phyloP scores from a whole-genome alignment of 2,888 invertebrate genomes.

The Scaptomyza polygonia region DNA sequence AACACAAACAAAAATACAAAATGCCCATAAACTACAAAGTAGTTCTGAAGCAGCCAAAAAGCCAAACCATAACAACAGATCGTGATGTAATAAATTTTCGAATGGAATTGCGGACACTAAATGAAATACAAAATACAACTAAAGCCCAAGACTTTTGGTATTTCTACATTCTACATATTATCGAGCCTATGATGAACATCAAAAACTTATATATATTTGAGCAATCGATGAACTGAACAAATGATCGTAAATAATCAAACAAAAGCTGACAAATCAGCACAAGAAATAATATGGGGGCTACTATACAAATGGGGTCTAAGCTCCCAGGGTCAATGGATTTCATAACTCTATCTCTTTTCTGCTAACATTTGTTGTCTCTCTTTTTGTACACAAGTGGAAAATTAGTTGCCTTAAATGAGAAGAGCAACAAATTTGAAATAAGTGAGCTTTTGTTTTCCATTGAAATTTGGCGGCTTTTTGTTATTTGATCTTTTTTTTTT shows the following conservation, averaged over 20 bases:
- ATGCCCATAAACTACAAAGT: slow-evolving; percentile 64
- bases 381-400: slow-evolving; percentile 68
- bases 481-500: slow-evolving; percentile 80
- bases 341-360: background rate
- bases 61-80: slow-evolving; percentile 50
- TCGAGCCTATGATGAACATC: slow-evolving; percentile 51
- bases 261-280: slow-evolving; percentile 66
- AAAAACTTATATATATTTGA: slow-evolving; percentile 46
- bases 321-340: slow-evolving; percentile 38
- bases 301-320: slow-evolving; percentile 26
- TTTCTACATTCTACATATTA: slow-evolving; percentile 12
- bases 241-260: slow-evolving; percentile 70
- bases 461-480: slow-evolving; percentile 78
- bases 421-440: slow-evolving; percentile 58
- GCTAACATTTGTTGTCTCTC: background rate
- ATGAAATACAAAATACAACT: slow-evolving; percentile 28
- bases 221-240: slow-evolving; percentile 48
- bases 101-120: slow-evolving; percentile 40
- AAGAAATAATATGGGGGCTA: slow-evolving; percentile 25
- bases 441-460: slow-evolving; percentile 80
- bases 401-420: slow-evolving; percentile 58
- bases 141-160: slow-evolving; percentile 22
- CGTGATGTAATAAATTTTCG: slow-evolving; percentile 76
- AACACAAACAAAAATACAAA: slow-evolving; percentile 34
- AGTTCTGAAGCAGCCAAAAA: slow-evolving; percentile 60